A percentile compares a stretch with the other conserved stretches of the same genome.
Evolutionary conservation across 2,113 vertebrate species (phyloP).

Genomic region (Leucosticte australis): DNA sequence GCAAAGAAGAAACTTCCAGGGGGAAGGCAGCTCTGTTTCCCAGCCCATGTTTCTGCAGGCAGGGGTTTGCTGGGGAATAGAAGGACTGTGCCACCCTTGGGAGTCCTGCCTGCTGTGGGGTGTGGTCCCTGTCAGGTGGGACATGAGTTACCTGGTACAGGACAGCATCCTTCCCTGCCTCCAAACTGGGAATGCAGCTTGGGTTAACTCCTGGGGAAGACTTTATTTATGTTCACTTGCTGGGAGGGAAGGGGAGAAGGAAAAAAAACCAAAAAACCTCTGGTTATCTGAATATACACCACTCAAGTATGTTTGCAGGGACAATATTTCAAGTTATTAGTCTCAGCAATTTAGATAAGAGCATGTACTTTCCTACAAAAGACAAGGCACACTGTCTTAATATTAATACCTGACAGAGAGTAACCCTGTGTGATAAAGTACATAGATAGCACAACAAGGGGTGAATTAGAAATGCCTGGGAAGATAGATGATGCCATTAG

Average conservation of each 20-base stretch:
- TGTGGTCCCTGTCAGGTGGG: neutral
- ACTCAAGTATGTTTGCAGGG: neutral
- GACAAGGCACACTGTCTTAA: neutral
- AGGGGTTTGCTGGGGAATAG: neutral
- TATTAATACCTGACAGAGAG: conserved; percentile 6
- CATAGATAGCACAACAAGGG: neutral
- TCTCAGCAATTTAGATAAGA: conserved; percentile 47
- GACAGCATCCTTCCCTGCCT: neutral
- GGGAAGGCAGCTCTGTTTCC: neutral
- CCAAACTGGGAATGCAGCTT: neutral
- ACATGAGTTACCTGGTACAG: neutral
- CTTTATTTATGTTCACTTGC: neutral
- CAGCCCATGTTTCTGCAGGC: neutral
- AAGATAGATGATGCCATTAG: conserved; percentile 33
- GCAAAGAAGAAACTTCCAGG: neutral
- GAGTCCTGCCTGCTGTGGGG: neutral
- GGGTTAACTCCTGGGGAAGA: neutral
- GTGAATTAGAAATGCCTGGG: neutral
- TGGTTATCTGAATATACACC: neutral
- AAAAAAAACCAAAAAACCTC: neutral
- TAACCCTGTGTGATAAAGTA: neutral
- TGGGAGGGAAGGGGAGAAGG: neutral
- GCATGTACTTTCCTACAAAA: neutral
- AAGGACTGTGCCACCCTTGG: neutral
- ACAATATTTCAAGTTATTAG: conserved; percentile 47